Evolutionary conservation across 2,797 vertebrate genomes (phyloP), one percentile per base, ranked within the genome.

Genomic region (Falco concolor): DNA sequence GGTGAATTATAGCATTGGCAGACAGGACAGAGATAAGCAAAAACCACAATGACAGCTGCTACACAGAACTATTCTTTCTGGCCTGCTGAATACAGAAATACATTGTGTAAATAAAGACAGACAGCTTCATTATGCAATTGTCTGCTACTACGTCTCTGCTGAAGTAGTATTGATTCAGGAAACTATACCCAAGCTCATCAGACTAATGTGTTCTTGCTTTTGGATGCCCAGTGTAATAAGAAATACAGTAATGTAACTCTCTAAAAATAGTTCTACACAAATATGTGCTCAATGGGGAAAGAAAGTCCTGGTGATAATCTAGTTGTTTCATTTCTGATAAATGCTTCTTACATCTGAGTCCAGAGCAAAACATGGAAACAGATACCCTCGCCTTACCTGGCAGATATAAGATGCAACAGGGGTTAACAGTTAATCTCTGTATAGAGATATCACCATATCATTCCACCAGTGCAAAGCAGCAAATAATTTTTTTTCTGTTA

Each of bases 21-120:
- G 97, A 98, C 97, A 97, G 96, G 97, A 96, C 97, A 95, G 97
- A 97, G 97, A 98, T 98, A 98, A 98, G 98, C 96, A 96, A 95
- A 97, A 97, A 98, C 96, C 93, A 98, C 97, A 98, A 97, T 98
- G 98, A 97, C 98, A 98, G 98, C 97, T 98, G 98, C 97, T 98
- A 98, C 97, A 98, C 98, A 98, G 97, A 98, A 96, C 97, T 97
- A 97, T 98, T 98, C 98, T 98, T 98, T 98, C 98, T 98, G 98
- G 97, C 97, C 97, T 97, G 96, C 96, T 97, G 97, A 98, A 97
- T 97, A 98, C 97, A 98, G 96, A 98, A 98, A 98, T 98, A 97
- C 97, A 98, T 98, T 98, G 98, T 98, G 95, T 98, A 98, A 98
- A 98, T 98, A 98, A 97, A 98, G 98, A 98, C 98, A 98, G 98